A percentile compares a stretch with the other conserved stretches of the same genome.
phyloP scores from a whole-genome alignment of 2,113 vertebrate species.

The Actinemys pallida region DNA sequence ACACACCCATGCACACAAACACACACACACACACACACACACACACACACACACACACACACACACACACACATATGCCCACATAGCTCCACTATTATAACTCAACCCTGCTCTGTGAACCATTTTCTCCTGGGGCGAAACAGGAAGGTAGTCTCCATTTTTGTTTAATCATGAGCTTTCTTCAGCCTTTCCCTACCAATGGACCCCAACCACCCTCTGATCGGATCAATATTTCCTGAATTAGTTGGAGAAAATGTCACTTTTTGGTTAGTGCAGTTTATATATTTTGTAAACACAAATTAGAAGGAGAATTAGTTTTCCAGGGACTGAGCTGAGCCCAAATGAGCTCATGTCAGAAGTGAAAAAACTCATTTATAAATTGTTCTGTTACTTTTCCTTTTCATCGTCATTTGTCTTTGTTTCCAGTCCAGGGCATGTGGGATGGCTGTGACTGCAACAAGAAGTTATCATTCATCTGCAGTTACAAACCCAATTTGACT shows the following conservation, averaged over 20 bases:
- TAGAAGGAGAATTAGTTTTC: constrained; percentile 36
- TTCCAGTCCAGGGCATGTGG: neutral
- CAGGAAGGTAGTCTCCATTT: neutral
- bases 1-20: neutral
- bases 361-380: neutral
- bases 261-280: neutral
- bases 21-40: neutral
- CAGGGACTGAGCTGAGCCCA: constrained; percentile 4
- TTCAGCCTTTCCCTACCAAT: constrained; percentile 3
- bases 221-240: neutral
- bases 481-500: constrained; percentile 30
- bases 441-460: neutral
- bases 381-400: neutral
- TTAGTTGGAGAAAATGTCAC: constrained; percentile 18
- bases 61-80: neutral
- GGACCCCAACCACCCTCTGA: neutral
- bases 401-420: neutral
- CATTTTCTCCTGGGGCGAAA: neutral
- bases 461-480: neutral
- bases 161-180: neutral
- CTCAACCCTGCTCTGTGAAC: neutral
- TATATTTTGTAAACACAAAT: constrained; percentile 40
- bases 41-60: neutral
- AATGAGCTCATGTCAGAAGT: constrained; percentile 4
- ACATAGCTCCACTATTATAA: neutral